Evolutionary conservation across 1,140 invertebrate genomes (phyloP), one percentile per base, ranked within the genome.

Genomic region (Latrodectus geometricus): DNA sequence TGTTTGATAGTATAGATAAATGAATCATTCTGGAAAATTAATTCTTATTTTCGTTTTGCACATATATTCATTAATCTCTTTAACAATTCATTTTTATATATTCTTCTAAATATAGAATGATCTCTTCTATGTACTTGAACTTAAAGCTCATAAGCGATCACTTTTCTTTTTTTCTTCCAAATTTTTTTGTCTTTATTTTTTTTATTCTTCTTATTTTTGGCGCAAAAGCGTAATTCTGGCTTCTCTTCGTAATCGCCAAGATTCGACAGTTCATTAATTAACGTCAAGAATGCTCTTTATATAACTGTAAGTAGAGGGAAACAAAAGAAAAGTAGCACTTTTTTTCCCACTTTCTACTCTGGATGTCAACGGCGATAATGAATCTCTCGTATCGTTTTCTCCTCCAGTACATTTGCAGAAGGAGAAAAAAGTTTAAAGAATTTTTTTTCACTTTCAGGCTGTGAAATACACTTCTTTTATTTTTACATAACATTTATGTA

Each of bases 241-340:
- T 21, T 14, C 69, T 7, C n/a, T 70, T 65, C 61, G 4, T 61
- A 56, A 77, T 77, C 75, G 12, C 54, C 75, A 77, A 50, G 17
- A 77, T 56, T 61, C 52, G 75, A 35, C 52, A 69, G 23, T 21
- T 81, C 79, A 72, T 81, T 81, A 81, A 81, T 81, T 68, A 81
- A 81, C 9, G 79, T 81, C 68, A 9, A 9, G 20, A 23, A 23
- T 8, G 61, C 52, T 56, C 52, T 77, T 77, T 72, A 81, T 69
- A 72, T 81, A 70, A 81, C 54, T 65, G 49, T 17, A 68, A 20
- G 14, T 4, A 20, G 70, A 54, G 9, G 4, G 54, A 8, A 48
- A n/a, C 20, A 15, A 48, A 77, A 56, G 35, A 35, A 15, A 17
- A 20, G n/a, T 35, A 17, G 17, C 0, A 69, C 50, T 54, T 72